Base-by-base conservation (phyloP, 1,140 invertebrate genomes). In the Tetranychus urticae region DNA sequence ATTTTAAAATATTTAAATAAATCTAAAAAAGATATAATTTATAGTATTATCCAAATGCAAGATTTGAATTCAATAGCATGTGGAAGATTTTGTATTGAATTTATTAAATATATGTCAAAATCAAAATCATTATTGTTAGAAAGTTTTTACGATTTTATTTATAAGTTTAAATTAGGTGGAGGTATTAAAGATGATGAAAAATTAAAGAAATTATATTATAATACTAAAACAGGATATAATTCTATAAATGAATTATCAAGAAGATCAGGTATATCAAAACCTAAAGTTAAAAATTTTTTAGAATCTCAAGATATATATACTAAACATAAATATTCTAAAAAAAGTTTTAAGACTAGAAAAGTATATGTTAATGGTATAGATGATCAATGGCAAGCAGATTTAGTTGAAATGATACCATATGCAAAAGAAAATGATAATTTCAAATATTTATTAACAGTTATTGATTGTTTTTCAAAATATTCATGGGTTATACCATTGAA, bases 391-490 rank as follows among this genome's bases (percentile, higher is more conserved):
- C 23, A 23, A 23, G 23, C 23, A 23, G 23, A 23, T 23, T 23
- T 23, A 23, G 23, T 23, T 23, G 68, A 68, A 57, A 36, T 69
- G 23, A 14, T 52, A 42, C 46, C 12, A n/a, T 35, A 69, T 23
- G 57, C 42, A 37, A 61, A 65, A 63, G 42, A 58, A 54, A 69
- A 69, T 57, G 56, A 64, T 55, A 61, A 61, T 1, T 63, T 54
- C 62, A 62, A 47, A 31, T 69, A 64, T 62, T 34, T 69, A 10
- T 58, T 69, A 35, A 64, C 64, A 4, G 52, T 56, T 31, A 68
- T 69, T 59, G 68, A 69, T 37, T 48, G 64, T 2, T 68, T 69
- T 42, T 58, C 48, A 47, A 69, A 68, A 56, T 67, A 55, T 61
- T 63, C 65, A 13, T 69, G 62, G 66, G 65, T 58, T 10, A 37